A percentile compares a stretch with the other conserved stretches of the same genome.
Evolutionary conservation across 2,113 vertebrate genomes (phyloP).

Genomic region (Pachyramphus minor): DNA sequence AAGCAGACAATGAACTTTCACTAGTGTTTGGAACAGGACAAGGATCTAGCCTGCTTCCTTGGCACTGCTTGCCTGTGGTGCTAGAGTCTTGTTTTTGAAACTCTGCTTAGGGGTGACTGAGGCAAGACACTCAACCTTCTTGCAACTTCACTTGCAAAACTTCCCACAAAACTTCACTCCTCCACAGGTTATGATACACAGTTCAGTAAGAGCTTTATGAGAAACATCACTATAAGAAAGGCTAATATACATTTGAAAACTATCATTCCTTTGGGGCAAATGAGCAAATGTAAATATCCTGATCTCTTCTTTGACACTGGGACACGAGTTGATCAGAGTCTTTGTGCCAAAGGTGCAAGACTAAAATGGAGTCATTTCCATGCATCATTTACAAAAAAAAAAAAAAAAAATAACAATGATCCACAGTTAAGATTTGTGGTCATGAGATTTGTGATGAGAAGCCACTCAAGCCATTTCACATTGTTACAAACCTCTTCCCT

Average conservation of each 20-base stretch:
- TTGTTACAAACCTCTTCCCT: not conserved
- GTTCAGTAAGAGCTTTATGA: not conserved
- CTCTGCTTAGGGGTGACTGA: not conserved
- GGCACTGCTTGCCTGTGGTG: not conserved
- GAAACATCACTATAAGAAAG: not conserved
- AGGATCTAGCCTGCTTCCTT: not conserved
- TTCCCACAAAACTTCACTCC: not conserved
- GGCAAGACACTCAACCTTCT: not conserved
- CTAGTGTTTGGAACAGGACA: not conserved
- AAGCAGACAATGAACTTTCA: not conserved
- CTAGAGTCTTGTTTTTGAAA: not conserved
- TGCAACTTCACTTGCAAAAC: not conserved
- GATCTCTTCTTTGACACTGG: not conserved
- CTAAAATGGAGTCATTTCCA: not conserved
- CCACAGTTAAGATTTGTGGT: not conserved
- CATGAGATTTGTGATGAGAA: not conserved
- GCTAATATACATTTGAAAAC: not conserved
- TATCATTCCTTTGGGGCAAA: not conserved
- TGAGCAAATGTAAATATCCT: not conserved
- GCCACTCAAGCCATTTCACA: not conserved
- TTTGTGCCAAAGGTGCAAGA: not conserved
- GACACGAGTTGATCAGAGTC: not conserved
- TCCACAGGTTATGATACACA: not conserved
- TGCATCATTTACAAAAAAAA: not conserved
- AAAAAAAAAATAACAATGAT: not conserved